These are phyloP conservation scores for Anthonomus grandis DNA, from an alignment of 1,140 invertebrate species.

Conservation along the genomic window DNA sequence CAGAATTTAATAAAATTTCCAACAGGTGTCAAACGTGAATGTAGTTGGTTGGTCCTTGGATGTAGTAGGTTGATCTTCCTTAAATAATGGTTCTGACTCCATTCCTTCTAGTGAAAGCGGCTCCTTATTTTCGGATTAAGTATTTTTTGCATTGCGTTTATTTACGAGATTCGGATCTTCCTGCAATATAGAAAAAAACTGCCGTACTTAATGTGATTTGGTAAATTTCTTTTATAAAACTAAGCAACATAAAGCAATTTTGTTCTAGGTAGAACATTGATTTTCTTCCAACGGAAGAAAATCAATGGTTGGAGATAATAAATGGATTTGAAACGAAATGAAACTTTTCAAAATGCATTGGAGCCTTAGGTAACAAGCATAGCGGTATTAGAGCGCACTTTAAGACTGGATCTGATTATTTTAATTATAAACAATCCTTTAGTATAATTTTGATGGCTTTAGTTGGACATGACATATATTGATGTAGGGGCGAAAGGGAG, in stretches of 20 bases:
- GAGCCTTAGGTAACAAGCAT: slow-evolving; percentile 51
- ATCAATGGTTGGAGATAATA: slow-evolving; percentile 18
- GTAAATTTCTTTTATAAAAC: not conserved
- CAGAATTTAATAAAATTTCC: too few relatives aligned
- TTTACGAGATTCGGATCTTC: slow-evolving; percentile 12
- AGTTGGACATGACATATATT: slow-evolving; percentile 45
- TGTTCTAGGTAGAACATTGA: slow-evolving; percentile 18
- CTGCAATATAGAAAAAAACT: slow-evolving; percentile 16
- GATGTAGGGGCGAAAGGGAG: slow-evolving; percentile 50
- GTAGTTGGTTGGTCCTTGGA: slow-evolving; percentile 9
- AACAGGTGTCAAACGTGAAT: slow-evolving; percentile 15
- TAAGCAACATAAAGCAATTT: slow-evolving; percentile 7
- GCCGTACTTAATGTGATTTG: not conserved
- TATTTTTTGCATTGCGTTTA: slow-evolving; percentile 19
- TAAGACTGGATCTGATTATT: too few relatives aligned
- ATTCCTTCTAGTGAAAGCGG: slow-evolving; percentile 8
- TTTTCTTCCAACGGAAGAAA: slow-evolving; percentile 10
- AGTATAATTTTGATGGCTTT: slow-evolving; percentile 49
- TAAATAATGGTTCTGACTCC: slow-evolving; percentile 11
- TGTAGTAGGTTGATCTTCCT: slow-evolving; percentile 12
- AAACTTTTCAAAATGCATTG: slow-evolving; percentile 49
- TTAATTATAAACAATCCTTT: slow-evolving; percentile 49
- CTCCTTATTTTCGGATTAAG: slow-evolving; percentile 19
- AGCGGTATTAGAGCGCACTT: too few relatives aligned
- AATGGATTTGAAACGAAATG: slow-evolving; percentile 32